These are phyloP conservation scores for Empidonax alnorum DNA, from an alignment of 2,113 vertebrate genomes.

Conservation along the genomic window DNA sequence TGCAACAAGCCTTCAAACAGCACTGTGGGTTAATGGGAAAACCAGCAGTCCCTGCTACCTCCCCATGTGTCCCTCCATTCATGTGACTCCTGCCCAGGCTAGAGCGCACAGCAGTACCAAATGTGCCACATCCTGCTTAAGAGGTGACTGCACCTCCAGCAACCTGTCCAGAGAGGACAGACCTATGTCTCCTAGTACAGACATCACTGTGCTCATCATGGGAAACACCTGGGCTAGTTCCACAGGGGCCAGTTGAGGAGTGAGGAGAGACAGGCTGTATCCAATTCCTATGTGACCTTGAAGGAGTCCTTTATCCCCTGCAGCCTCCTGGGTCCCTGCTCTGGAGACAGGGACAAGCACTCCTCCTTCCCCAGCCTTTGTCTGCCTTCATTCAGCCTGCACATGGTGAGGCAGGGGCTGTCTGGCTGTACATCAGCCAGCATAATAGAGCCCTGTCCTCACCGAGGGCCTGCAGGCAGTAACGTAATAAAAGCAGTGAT, in stretches of 20 bases:
- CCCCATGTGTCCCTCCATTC: too few species aligned
- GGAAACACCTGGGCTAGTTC: neutral
- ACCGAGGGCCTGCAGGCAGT: constrained; percentile 33
- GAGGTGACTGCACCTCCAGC: neutral
- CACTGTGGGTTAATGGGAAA: neutral
- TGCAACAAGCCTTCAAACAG: rapidly evolving
- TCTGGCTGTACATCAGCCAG: constrained; percentile 46
- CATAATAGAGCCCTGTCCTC: constrained; percentile 50
- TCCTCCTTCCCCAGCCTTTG: constrained; percentile 22
- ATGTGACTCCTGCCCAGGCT: neutral
- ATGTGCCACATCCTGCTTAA: neutral
- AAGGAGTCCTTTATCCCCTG: neutral
- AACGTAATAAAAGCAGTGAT: constrained; percentile 62
- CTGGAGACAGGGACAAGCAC: rapidly evolving
- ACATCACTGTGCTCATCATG: neutral
- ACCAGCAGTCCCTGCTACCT: neutral
- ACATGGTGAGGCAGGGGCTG: neutral
- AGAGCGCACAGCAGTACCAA: neutral
- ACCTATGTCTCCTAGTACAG: neutral
- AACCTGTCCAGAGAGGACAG: neutral
- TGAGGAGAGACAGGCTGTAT: neutral
- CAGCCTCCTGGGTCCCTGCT: neutral
- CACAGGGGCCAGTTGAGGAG: neutral
- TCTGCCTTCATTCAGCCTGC: constrained; percentile 31
- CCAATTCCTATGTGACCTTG: neutral